Evolutionary conservation across 2,113 vertebrate species (phyloP), one percentile per base, ranked within the genome.

Genomic region (Pluvianellus socialis): DNA sequence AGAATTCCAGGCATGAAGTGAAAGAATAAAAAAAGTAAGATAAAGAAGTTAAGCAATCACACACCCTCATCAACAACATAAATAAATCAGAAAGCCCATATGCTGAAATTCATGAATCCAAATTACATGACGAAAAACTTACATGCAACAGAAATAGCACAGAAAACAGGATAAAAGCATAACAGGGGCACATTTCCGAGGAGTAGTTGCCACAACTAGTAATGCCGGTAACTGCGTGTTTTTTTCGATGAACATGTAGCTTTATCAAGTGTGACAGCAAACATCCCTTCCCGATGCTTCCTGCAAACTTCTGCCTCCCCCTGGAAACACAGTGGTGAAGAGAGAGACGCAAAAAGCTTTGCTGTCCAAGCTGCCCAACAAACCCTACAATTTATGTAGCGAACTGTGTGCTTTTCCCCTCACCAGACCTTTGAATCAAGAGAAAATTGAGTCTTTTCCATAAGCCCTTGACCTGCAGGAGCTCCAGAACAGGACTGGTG

Each of bases 71-170:
- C 90, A 93, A 79, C 81, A 93, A 77, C 82, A 96, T 96, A 92
- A 96, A 96, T 96, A 97, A 96, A 94, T 83, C 88, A 94, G 93
- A 86, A 91, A 90, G 75, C 38, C 96, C 90, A 94, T 96, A 94
- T 92, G 92, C 63, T 90, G 63, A 88, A 87, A 93, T 88, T 87
- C 74, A 90, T 73, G 49, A 95, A 93, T 91, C 59, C 83, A 86
- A 91, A 79, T 86, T 92, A 79, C 47, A 26, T 79, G 72, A 81
- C 0, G 2, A 59, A 71, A 90, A 93, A 11, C 63, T 94, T 44
- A 87, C 58, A 75, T 58, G 14, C 38, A 82, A 52, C 74, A 72
- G 66, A 87, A 93, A 90, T 70, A 96, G 72, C 61, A 91, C 63
- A 87, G 76, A 91, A 12, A 11, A 33, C 63, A 52, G 10, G 56